phyloP scores from a whole-genome alignment of 2,888 invertebrate genomes.

The Orgyia antiqua region DNA sequence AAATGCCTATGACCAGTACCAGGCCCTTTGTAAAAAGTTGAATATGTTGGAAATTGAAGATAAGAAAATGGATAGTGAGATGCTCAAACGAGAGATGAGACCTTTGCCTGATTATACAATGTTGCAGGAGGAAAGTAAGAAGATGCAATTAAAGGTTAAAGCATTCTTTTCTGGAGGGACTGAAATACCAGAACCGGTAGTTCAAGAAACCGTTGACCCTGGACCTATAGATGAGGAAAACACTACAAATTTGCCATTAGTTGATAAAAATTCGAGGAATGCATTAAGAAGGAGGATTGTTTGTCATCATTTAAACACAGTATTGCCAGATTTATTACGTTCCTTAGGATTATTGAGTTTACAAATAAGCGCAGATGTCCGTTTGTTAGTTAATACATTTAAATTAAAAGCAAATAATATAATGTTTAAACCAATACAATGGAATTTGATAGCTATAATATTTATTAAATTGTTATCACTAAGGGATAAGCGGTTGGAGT shows the following conservation, averaged over 20 bases:
- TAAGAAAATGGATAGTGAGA: slow-evolving; percentile 66
- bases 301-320: slow-evolving; percentile 81
- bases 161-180: slow-evolving; percentile 79
- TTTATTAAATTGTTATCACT: slow-evolving; percentile 80
- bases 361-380: slow-evolving; percentile 63
- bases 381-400: slow-evolving; percentile 80
- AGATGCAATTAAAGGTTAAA: slow-evolving; percentile 80
- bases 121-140: slow-evolving; percentile 80
- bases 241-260: slow-evolving; percentile 77
- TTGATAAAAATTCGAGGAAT: slow-evolving; percentile 82
- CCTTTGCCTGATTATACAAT: slow-evolving; percentile 81
- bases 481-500: slow-evolving; percentile 46
- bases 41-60: slow-evolving; percentile 81
- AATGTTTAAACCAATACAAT: slow-evolving; percentile 83
- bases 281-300: slow-evolving; percentile 83
- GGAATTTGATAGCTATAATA: slow-evolving; percentile 84
- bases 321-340: slow-evolving; percentile 76
- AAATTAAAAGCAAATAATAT: slow-evolving; percentile 84
- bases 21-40: slow-evolving; percentile 79
- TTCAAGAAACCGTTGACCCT: slow-evolving; percentile 25
- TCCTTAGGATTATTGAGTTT: slow-evolving; percentile 63
- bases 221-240: slow-evolving; percentile 39
- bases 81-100: slow-evolving; percentile 58
- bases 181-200: slow-evolving; percentile 49
- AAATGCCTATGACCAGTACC: slow-evolving; percentile 73